Percentiles rank a stretch among this genome's conserved stretches.
Conservation (phyloP, 2,888 invertebrate species). For the Nymphalis urticae region DNA sequence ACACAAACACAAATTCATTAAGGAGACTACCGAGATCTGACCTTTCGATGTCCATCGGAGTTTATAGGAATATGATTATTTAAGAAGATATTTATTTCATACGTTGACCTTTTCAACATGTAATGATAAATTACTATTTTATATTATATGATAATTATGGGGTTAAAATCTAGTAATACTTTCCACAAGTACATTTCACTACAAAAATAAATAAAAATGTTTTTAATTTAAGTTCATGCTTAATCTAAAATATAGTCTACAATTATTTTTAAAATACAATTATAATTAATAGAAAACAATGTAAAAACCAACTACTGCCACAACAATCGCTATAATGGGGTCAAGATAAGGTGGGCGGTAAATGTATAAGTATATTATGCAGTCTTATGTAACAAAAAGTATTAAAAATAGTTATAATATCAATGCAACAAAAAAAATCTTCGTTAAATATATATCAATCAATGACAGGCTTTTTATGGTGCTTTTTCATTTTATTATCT, state of each 20-base stretch:
- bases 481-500: no score
- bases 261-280: not conserved
- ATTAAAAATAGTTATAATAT: no score
- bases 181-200: not conserved
- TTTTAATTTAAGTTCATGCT: slow-evolving; percentile 4
- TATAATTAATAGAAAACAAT: not conserved
- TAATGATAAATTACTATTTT: not conserved
- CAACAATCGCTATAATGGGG: not conserved
- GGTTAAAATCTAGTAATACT: not conserved
- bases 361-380: not conserved
- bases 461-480: not conserved
- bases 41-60: slow-evolving; percentile 22
- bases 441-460: not conserved
- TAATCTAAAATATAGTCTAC: not conserved
- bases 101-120: not conserved
- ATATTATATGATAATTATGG: not conserved
- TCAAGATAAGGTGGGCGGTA: not conserved
- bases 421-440: not conserved
- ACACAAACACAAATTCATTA: slow-evolving; percentile 1
- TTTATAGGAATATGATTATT: slow-evolving; percentile 14
- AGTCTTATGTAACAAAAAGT: no score
- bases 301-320: not conserved
- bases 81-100: not conserved
- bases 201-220: not conserved
- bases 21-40: slow-evolving; percentile 18